Evolutionary conservation across 2,797 vertebrate species (phyloP).

Genomic region (Pitangus sulphuratus): DNA sequence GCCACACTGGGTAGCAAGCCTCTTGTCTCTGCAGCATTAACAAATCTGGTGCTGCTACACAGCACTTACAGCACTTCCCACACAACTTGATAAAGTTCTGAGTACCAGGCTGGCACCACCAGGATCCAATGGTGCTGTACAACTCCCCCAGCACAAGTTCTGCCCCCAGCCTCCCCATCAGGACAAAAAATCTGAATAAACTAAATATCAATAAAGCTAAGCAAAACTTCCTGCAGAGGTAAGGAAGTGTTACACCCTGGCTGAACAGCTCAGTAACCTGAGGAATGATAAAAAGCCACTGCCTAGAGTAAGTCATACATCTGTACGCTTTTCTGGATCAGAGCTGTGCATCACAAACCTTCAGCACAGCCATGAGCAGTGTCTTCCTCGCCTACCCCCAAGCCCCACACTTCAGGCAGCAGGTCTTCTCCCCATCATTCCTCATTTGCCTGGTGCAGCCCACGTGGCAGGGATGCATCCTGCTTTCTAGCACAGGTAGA

Average conservation of each 20-base stretch:
- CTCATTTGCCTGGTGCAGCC: not conserved
- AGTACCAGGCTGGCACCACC: not conserved
- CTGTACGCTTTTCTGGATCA: not conserved
- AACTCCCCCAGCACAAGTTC: rapidly evolving
- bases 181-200: not conserved
- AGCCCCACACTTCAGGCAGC: not conserved
- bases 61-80: not conserved
- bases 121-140: not conserved
- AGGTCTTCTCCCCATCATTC: not conserved
- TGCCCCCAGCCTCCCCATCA: not conserved
- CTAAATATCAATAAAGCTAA: not conserved
- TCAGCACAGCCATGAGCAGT: not conserved
- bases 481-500: not conserved
- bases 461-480: rapidly evolving
- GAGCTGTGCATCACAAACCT: not conserved
- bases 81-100: not conserved
- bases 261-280: not conserved
- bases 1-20: not conserved
- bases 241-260: not conserved
- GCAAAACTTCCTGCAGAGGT: not conserved
- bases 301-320: not conserved
- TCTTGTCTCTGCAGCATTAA: not conserved
- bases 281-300: not conserved
- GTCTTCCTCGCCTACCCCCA: rapidly evolving
- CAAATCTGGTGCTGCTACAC: not conserved